Percentiles rank a stretch among this genome's conserved stretches.
These are phyloP conservation scores for Varanus komodoensis DNA, from an alignment of 2,113 vertebrate genomes.

Conservation along the genomic window DNA sequence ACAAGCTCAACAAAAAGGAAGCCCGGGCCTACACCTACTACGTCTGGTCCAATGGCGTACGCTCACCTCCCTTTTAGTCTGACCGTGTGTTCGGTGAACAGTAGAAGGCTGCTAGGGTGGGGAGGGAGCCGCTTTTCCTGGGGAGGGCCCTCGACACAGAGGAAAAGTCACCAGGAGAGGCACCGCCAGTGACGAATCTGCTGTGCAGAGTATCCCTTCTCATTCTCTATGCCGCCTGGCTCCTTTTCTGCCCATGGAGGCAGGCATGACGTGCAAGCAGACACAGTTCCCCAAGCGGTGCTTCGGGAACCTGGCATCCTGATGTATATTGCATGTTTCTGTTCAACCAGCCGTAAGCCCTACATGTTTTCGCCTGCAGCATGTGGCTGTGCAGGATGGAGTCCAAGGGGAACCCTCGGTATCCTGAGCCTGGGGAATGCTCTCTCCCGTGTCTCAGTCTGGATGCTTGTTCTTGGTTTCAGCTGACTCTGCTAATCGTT, in stretches of 20 bases:
- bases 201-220: no score
- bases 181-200: no score
- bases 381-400: neutral
- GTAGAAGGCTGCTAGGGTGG: neutral
- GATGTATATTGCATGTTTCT: neutral
- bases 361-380: neutral
- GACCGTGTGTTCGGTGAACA: neutral
- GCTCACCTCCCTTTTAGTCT: slow-evolving; percentile 52
- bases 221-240: no score
- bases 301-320: no score
- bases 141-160: no score
- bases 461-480: slow-evolving; percentile 45
- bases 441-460: neutral
- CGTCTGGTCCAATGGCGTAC: slow-evolving; percentile 91
- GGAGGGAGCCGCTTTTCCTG: no score
- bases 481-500: slow-evolving; percentile 90
- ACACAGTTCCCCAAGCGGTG: no score
- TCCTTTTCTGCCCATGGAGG: no score
- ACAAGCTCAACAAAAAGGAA: slow-evolving; percentile 89
- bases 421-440: neutral
- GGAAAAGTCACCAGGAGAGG: no score
- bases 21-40: slow-evolving; percentile 91
- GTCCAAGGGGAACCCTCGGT: neutral
- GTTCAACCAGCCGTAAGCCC: neutral
- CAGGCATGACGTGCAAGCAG: no score